Evolutionary conservation across 2,888 invertebrate species (phyloP), one percentile per base, ranked within the genome.

Genomic region (Acleris laterana): DNA sequence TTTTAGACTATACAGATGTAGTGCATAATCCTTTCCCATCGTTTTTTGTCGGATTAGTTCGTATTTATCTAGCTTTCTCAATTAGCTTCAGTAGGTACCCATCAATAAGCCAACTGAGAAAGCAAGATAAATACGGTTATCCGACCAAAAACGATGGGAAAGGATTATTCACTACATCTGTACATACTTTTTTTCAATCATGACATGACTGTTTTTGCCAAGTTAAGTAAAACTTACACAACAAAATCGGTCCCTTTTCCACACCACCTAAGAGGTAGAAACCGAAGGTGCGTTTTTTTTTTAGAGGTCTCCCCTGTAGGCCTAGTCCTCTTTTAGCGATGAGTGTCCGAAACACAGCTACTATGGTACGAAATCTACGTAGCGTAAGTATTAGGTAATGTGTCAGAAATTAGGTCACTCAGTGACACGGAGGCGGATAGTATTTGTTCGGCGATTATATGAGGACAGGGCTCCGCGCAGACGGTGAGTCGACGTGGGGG

Each of bases 271-370:
- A 62, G 90, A 87, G 90, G 92, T 90, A 90, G 87, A 89, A 89
- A 88, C 88, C 83, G 46, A 49, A 78, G 88, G 91, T 83, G 89
- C 90, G 91, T 76, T 91, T 92, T 92, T 92, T 91, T 91, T 92
- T 85, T 74, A 90, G 92, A 92, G 92, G 92, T 92, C 46, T 92
- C 91, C 92, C 92, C 92, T 75, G 68, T 86, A 92, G 92, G 92
- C 92, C 87, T 92, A 92, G 62, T 92, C 92, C 92, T 92, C 91
- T 87, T 48, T 13, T 62, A 68, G 38, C 58, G 16, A 60, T n/a
- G n/a, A 62, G 28, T 55, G 55, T 62, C 53, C 52, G 16, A 56
- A 62, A 56, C 59, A 53, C 49, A 32, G 25, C 17, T n/a, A 50
- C 55, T 50, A 63, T 58, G 28, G 50, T 11, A 56, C 74, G 74